Evolutionary conservation across 2,113 vertebrate species (phyloP).

Genomic region (Thalassarche chlororhynchos): DNA sequence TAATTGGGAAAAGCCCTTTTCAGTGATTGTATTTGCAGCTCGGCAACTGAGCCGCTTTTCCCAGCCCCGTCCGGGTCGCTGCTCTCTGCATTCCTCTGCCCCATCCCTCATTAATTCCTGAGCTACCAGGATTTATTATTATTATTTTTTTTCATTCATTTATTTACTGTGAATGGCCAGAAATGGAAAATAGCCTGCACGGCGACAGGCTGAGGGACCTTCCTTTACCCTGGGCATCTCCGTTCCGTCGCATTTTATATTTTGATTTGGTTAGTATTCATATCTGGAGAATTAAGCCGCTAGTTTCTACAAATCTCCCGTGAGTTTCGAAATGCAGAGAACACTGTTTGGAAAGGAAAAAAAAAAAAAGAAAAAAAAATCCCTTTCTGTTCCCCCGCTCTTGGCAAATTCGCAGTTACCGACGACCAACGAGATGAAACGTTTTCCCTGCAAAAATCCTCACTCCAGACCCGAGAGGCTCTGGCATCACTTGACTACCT

Average conservation of each 20-base stretch:
- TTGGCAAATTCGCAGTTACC: background rate
- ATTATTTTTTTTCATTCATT: background rate
- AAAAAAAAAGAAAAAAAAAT: no score
- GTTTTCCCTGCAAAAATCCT: background rate
- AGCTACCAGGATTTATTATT: background rate
- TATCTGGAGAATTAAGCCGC: background rate
- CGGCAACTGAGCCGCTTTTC: background rate
- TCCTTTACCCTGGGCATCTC: background rate
- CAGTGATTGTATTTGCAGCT: background rate
- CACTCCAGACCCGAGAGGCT: background rate
- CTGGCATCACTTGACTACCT: background rate
- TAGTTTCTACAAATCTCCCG: background rate
- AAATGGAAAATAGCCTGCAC: accelerated
- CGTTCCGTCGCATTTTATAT: background rate
- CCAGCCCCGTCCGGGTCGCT: background rate
- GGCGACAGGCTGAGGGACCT: background rate
- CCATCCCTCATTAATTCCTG: background rate
- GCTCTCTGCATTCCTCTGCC: background rate
- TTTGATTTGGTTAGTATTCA: background rate
- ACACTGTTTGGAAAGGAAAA: background rate
- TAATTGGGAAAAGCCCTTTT: background rate
- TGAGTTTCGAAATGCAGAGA: background rate
- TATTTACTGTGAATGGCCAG: background rate
- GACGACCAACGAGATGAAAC: background rate
- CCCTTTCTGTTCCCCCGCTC: background rate